These are phyloP conservation scores for Ctenicera cuprea DNA, from an alignment of 2,888 invertebrate genomes.

Conservation along the genomic window DNA sequence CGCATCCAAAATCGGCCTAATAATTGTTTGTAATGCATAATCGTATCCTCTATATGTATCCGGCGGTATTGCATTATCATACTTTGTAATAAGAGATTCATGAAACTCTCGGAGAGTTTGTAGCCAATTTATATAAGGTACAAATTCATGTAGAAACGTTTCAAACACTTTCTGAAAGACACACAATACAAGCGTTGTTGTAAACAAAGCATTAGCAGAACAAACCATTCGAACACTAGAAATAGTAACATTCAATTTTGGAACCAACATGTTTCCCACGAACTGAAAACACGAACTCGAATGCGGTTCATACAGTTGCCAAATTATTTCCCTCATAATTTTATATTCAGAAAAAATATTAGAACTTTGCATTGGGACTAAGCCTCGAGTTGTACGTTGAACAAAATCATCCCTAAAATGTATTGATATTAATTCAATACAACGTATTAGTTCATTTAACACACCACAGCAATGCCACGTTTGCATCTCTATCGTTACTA, in stretches of 20 bases:
- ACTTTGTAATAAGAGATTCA: constrained; percentile 47
- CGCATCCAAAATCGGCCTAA: constrained; percentile 62
- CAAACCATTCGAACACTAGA: constrained; percentile 62
- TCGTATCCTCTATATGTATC: constrained; percentile 67
- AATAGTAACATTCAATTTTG: constrained; percentile 65
- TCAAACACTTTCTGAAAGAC: constrained; percentile 54
- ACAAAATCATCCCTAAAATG: constrained; percentile 65
- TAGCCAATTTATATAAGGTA: constrained; percentile 66
- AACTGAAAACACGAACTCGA: constrained; percentile 65
- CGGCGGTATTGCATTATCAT: constrained; percentile 53
- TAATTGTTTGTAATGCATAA: constrained; percentile 62
- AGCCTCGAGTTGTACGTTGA: constrained; percentile 60
- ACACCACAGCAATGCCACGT: constrained; percentile 67
- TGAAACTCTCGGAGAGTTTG: constrained; percentile 65
- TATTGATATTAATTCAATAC: constrained; percentile 7
- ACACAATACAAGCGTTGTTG: too few relatives aligned
- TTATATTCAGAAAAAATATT: constrained; percentile 69
- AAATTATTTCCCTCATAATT: constrained; percentile 69
- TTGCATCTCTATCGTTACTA: constrained; percentile 65
- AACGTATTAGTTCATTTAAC: constrained; percentile 3
- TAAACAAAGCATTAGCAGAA: constrained; percentile 55
- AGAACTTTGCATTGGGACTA: constrained; percentile 60
- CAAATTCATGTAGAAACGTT: constrained; percentile 64
- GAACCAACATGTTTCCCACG: constrained; percentile 61
- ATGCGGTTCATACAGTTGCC: constrained; percentile 67